A percentile compares a stretch with the other conserved stretches of the same genome.
Conservation (phyloP, 2,113 vertebrate species). For the Aplodontia rufa region DNA sequence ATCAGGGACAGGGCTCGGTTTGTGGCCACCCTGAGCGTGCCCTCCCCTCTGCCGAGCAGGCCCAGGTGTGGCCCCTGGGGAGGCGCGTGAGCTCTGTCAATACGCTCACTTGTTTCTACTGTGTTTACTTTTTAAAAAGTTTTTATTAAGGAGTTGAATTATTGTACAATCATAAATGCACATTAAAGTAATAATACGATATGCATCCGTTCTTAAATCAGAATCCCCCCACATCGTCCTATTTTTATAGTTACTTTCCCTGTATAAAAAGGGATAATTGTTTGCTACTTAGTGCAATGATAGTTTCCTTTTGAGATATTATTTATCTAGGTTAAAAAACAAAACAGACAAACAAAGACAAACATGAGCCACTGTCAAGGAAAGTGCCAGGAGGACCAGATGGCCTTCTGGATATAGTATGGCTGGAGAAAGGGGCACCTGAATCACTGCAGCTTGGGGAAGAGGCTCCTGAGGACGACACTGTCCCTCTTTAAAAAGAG, state of each 20-base stretch:
- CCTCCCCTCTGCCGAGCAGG: neutral
- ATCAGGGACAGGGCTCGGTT: neutral
- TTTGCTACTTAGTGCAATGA: too few species aligned
- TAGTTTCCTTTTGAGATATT: too few species aligned
- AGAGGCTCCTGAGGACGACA: neutral
- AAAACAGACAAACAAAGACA: neutral
- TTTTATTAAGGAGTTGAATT: too few species aligned
- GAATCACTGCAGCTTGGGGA: neutral
- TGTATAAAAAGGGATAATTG: too few species aligned
- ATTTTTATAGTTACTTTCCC: too few species aligned
- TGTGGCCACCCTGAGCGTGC: neutral
- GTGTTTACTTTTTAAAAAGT: neutral
- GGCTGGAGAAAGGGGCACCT: neutral
- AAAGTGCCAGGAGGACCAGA: neutral
- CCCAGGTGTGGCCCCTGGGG: accelerated
- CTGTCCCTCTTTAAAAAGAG: neutral
- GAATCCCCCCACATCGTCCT: too few species aligned
- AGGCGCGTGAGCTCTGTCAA: neutral
- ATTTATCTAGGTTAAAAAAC: too few species aligned
- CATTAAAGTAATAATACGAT: too few species aligned
- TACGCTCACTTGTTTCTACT: neutral
- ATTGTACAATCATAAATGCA: too few species aligned
- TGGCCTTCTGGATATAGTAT: neutral
- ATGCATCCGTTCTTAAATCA: too few species aligned
- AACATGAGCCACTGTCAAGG: neutral